These are phyloP conservation scores for Poeciliopsis retropinna DNA, from an alignment of 2,113 vertebrate species.

Conservation along the genomic window DNA sequence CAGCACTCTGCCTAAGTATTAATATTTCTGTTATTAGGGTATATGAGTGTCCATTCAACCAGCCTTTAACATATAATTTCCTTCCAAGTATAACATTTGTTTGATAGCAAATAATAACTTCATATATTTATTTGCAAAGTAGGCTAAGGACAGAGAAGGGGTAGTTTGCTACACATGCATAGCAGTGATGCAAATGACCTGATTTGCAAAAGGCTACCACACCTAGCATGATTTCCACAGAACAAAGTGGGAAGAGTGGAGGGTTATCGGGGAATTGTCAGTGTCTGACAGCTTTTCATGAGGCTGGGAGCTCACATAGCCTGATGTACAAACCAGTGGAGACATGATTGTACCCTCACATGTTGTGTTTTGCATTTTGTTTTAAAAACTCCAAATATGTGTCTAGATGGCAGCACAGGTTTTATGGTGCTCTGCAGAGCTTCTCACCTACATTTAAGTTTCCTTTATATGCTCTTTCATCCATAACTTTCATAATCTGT, in stretches of 20 bases:
- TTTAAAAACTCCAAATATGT: neutral
- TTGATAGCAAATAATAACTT: neutral
- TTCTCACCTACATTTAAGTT: neutral
- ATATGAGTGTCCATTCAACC: no score
- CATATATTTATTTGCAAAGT: neutral
- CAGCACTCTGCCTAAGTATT: no score
- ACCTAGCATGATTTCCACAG: neutral
- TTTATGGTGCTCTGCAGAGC: neutral
- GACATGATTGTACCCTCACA: neutral
- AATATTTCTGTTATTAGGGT: no score
- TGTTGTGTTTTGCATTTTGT: neutral
- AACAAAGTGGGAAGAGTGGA: neutral
- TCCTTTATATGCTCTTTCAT: no score
- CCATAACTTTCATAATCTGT: no score
- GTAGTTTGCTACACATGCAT: neutral
- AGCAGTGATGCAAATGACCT: neutral
- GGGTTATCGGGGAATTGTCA: neutral
- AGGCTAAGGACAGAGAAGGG: neutral
- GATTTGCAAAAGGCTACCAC: neutral
- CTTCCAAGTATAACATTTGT: no score
- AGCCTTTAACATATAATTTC: no score
- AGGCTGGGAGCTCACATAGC: neutral
- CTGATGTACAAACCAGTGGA: neutral
- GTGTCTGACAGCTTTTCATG: neutral
- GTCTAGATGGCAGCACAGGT: neutral